Percentiles rank a stretch among this genome's conserved stretches.
Conservation (phyloP, 2,113 vertebrate genomes). For the Acrocephalus kingi region DNA sequence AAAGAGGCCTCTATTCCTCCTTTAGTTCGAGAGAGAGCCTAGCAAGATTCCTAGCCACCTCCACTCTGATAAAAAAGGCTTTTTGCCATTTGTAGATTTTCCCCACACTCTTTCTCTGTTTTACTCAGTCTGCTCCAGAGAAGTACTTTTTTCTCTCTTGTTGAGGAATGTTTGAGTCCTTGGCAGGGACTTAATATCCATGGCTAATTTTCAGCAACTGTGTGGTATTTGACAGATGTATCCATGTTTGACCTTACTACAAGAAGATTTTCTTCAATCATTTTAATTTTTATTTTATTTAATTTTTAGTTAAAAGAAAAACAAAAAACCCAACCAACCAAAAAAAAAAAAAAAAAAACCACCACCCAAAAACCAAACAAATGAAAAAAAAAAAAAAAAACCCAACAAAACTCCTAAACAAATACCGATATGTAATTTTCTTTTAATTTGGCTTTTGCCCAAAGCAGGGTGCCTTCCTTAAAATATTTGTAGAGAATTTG, state of each 20-base stretch:
- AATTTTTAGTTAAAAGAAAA: not conserved
- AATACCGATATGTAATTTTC: not conserved
- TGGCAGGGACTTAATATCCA: not conserved
- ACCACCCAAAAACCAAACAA: not conserved
- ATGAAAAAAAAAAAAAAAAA: not conserved
- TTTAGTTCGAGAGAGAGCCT: not conserved
- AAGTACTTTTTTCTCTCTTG: not conserved
- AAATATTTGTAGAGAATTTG: not conserved
- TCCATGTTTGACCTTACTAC: not conserved
- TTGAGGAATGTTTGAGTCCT: not conserved
- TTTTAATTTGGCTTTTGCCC: not conserved
- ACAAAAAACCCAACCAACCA: not conserved
- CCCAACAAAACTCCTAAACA: not conserved
- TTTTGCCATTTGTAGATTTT: not conserved
- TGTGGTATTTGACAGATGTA: not conserved
- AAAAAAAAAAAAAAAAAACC: not conserved
- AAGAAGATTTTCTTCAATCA: not conserved
- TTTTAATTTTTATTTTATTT: not conserved
- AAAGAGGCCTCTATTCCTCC: not conserved
- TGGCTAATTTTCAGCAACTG: not conserved
- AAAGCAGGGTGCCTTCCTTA: not conserved
- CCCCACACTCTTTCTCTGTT: not conserved
- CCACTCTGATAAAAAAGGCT: not conserved
- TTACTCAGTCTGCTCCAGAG: not conserved
- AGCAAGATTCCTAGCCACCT: not conserved